Conservation (phyloP, 1,140 invertebrate genomes). For the Achroia grisella region DNA sequence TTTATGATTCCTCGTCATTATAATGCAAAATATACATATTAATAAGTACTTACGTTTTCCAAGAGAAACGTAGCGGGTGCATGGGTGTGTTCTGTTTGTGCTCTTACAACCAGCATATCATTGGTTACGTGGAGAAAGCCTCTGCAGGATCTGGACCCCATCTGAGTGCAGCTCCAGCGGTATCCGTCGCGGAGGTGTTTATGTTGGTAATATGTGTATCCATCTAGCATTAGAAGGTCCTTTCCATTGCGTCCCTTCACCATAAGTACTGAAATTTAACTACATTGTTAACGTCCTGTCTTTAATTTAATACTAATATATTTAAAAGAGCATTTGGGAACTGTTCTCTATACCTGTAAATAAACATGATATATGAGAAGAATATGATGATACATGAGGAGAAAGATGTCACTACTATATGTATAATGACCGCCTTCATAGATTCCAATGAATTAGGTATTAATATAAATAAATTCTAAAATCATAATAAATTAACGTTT, state of each 20-base stretch:
- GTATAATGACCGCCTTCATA: too few relatives aligned
- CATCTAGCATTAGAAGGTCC: constrained; percentile 54
- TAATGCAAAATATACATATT: too few relatives aligned
- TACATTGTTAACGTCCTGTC: too few relatives aligned
- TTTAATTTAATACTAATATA: constrained; percentile 11
- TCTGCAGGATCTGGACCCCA: constrained; percentile 60
- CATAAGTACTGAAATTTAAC: constrained; percentile 46
- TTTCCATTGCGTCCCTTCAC: constrained; percentile 58
- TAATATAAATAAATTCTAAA: too few relatives aligned
- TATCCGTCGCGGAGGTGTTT: constrained; percentile 50
- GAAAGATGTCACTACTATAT: too few relatives aligned
- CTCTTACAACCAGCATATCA: constrained; percentile 50
- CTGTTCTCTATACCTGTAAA: too few relatives aligned
- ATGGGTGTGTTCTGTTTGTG: constrained; percentile 54
- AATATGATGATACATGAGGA: too few relatives aligned
- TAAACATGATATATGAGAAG: too few relatives aligned
- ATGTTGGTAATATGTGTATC: constrained; percentile 62
- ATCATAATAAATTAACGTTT: too few relatives aligned
- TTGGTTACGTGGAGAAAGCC: constrained; percentile 58
- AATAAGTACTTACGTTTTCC: constrained; percentile 10
- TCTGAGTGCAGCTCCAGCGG: constrained; percentile 64
- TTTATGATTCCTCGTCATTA: too few relatives aligned
- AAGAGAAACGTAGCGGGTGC: constrained; percentile 46
- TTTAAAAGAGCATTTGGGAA: too few relatives aligned
- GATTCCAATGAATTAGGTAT: too few relatives aligned